Evolutionary conservation across 2,888 invertebrate species (phyloP), one percentile per base, ranked within the genome.

Genomic region (Drosophila mulleri): DNA sequence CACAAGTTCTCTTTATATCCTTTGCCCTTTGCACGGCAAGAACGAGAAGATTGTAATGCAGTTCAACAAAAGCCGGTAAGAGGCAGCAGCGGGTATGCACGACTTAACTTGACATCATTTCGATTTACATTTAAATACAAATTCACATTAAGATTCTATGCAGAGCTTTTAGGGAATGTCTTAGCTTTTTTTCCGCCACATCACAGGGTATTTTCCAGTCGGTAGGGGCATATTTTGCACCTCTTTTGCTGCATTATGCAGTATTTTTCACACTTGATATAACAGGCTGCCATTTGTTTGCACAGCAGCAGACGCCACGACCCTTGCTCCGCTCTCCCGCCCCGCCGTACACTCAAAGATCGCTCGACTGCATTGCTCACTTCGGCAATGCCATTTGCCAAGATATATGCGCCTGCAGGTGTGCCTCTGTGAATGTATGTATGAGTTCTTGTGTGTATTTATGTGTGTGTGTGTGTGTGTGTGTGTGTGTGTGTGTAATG

Each of bases 201-300:
- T 20, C 35, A 35, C 39, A 42, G 66, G 3, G 65, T 37, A 52
- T 52, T 1, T 16, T 2, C 3, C 2, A 44, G 14, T 26, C 26
- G 12, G 12, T 2, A 8, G 42, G 20, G 7, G 18, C 6, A 3
- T 14, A 8, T 11, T 37, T 2, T 71, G 12, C 41, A 26, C 16
- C 26, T 50, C 41, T 59, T 67, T 41, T 29, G 39, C 50, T 47
- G 48, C 61, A 54, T 45, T 48, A 48, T 69, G 76, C 67, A 78
- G 73, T 70, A 73, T 78, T 81, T 83, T 88, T 86, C 75, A 80
- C 83, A 88, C 82, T 83, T 88, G 78, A 74, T 75, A 80, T 75
- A 75, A 80, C 76, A 70, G 69, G 64, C 72, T 64, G 62, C 67
- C 83, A 81, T 88, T 88, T 78, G 78, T 64, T 75, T 75, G 81